Conservation (phyloP, 2,797 vertebrate genomes). For the Astyanax mexicanus region DNA sequence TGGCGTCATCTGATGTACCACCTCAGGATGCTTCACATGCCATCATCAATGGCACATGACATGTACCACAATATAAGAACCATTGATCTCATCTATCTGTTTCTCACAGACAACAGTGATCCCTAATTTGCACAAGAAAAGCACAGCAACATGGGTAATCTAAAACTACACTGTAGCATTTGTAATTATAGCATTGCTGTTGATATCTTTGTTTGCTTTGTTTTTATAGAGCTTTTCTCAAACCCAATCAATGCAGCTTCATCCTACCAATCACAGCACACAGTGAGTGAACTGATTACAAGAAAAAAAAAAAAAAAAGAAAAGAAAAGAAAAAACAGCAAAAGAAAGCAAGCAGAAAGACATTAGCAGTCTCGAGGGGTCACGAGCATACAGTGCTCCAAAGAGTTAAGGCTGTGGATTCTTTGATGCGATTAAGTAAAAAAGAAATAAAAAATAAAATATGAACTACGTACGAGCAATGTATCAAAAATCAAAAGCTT, state of each 20-base stretch:
- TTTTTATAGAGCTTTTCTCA: not conserved
- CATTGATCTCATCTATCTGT: no score
- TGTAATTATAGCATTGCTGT: not conserved
- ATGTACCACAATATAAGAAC: no score
- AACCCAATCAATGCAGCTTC: not conserved
- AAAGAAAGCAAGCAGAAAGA: not conserved
- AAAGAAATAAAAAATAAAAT: no score
- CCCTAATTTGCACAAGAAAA: no score
- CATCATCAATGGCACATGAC: no score
- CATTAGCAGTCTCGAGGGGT: conserved; percentile 28
- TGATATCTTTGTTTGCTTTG: not conserved
- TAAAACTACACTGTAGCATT: conserved; percentile 6
- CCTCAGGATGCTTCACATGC: no score
- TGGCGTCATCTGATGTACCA: no score
- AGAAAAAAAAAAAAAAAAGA: no score
- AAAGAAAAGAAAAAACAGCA: not conserved
- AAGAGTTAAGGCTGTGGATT: conserved; percentile 45
- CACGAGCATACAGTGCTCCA: conserved; percentile 32
- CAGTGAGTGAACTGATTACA: not conserved
- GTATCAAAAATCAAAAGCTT: no score
- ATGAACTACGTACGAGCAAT: not conserved
- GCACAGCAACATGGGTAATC: not conserved
- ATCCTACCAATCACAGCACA: not conserved
- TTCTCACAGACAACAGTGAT: no score
- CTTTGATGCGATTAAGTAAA: conserved; percentile 45